Base-by-base conservation (phyloP, 2,888 invertebrate species). In the Leptothorax acervorum region DNA sequence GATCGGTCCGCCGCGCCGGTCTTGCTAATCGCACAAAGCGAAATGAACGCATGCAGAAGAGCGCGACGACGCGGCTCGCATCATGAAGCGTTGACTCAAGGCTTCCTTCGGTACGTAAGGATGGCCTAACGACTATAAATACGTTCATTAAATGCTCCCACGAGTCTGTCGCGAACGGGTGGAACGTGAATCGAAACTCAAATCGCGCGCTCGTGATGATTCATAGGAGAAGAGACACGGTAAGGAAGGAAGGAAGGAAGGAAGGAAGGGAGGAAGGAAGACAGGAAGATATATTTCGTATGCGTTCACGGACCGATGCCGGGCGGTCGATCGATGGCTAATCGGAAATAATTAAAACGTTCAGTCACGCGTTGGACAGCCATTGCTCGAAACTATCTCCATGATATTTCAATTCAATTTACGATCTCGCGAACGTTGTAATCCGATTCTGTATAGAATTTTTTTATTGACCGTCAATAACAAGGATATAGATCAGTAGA, bases 171-270 rank as follows among this genome's bases (percentile, higher is more conserved):
- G 71, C 71, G 78, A 85, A 63, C 73, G 75, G 42, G 73, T 79
- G 45, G 84, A 75, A 88, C 90, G 91, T 88, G 89, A 85, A 90
- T 75, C 84, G 87, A 89, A 55, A 87, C 39, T 79, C 35, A 82
- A 90, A 88, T 89, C 65, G 79, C 9, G n/a, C 70, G 79, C 51
- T 82, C 86, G 70, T 53, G 83, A 35, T 57, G 79, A 74, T 60
- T 71, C 63, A 45, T 18, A 68, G 51, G n/a, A 48, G 28, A 23
- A 28, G 31, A 31, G 18, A 18, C n/a, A 31, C 31, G 39, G 12
- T 8, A 57, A 51, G 3, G n/a, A 48, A 39, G 11, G 5, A 62
- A 60, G 79, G 18, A 53, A 73, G 35, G 15, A 60, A 55, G 74
- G 39, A 82, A 55, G 28, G 18, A 39, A 39, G 11, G 5, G 53